Conservation (phyloP, 2,888 invertebrate genomes). For the Anaspis maculata region DNA sequence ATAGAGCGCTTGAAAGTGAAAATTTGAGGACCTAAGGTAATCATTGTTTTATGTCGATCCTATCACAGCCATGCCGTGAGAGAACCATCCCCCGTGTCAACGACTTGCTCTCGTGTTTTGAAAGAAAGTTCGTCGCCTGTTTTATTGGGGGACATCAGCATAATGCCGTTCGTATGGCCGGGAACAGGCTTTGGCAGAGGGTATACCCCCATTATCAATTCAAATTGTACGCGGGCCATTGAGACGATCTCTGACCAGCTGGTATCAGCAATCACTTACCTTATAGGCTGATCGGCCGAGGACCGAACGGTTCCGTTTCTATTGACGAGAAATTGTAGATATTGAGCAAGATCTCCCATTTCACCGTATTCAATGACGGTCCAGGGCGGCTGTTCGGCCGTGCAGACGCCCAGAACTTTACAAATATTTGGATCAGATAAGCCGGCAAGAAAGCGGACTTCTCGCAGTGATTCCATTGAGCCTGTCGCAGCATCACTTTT, state of each 20-base stretch:
- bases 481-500: conserved; percentile 36
- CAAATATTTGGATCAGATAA: conserved; percentile 61
- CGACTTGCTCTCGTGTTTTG: too few species aligned
- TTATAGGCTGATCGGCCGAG: conserved; percentile 33
- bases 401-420: conserved; percentile 52
- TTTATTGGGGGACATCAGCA: too few species aligned
- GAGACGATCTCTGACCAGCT: conserved; percentile 6
- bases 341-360: conserved; percentile 66
- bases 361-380: conserved; percentile 67
- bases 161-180: too few species aligned
- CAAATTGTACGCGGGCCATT: conserved; percentile 11
- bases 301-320: conserved; percentile 34
- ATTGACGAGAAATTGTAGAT: conserved; percentile 46
- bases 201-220: conserved; percentile 8
- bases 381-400: conserved; percentile 54
- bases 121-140: too few species aligned
- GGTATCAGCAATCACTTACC: conserved; percentile 24
- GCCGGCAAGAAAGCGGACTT: conserved; percentile 59
- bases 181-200: too few species aligned
- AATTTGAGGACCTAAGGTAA: too few species aligned
- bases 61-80: too few species aligned
- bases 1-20: too few species aligned
- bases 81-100: too few species aligned
- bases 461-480: conserved; percentile 48
- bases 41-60: too few species aligned